These are phyloP conservation scores for Geopemphigus sp. DNA, from an alignment of 1,140 invertebrate species.

Conservation along the genomic window DNA sequence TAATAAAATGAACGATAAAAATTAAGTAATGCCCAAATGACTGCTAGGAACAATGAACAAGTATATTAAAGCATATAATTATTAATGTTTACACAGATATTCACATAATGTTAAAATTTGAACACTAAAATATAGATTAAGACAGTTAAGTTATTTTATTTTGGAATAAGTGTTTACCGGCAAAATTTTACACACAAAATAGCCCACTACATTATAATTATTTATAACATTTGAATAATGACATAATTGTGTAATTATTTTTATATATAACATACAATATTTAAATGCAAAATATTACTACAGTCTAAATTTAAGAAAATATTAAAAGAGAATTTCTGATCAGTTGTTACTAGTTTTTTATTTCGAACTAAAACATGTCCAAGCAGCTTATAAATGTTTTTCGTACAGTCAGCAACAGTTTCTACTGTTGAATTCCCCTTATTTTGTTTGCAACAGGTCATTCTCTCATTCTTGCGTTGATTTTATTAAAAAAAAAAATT, in stretches of 20 bases:
- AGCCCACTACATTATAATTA: background rate
- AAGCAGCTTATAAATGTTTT: no score
- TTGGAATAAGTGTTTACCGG: background rate
- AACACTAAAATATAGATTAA: background rate
- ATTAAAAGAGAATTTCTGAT: no score
- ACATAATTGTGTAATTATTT: background rate
- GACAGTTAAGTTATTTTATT: background rate
- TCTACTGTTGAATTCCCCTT: no score
- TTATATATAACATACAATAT: background rate
- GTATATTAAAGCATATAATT: background rate
- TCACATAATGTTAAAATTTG: background rate
- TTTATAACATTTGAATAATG: background rate
- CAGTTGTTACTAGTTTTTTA: no score
- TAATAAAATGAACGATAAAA: background rate
- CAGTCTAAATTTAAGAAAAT: background rate
- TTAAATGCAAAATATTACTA: background rate
- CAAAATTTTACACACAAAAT: background rate
- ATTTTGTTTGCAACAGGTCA: no score
- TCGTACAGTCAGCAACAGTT: no score
- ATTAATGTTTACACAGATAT: background rate
- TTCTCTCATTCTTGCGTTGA: no score
- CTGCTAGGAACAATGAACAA: background rate
- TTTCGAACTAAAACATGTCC: no score
- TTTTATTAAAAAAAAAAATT: no score
- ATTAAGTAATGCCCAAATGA: background rate